Percentiles rank a stretch among this genome's conserved stretches.
phyloP scores from a whole-genome alignment of 30 jellyfish, hydroid and myxozoan species.

The Morbakka virulenta region DNA sequence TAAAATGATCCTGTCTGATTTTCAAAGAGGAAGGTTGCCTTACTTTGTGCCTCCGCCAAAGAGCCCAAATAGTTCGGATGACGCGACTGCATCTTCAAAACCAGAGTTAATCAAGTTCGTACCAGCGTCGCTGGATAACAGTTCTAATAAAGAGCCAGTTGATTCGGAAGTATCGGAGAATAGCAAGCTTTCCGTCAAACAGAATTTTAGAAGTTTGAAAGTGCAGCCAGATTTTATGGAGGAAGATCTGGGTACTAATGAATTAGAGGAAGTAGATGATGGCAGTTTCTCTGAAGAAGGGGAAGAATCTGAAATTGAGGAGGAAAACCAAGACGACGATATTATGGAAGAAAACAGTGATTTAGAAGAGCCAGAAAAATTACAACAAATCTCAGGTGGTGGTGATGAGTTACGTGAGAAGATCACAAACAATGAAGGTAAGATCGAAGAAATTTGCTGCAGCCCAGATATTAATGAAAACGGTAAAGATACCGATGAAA shows the following conservation, averaged over 20 bases:
- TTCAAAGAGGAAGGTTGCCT: conserved; percentile 97
- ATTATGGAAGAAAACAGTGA: background rate
- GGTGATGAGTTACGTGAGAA: background rate
- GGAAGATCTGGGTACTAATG: conserved; percentile 2
- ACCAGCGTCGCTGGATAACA: conserved; percentile 16
- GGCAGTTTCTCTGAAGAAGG: background rate
- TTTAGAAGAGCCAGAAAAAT: background rate
- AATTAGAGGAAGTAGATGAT: conserved; percentile 18
- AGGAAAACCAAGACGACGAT: background rate
- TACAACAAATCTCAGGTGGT: background rate
- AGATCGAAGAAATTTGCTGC: background rate
- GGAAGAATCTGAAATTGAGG: conserved; percentile 27
- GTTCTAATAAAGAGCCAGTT: background rate
- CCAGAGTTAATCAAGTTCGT: conserved; percentile 38
- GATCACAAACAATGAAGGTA: background rate
- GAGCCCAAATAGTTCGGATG: conserved; percentile 4
- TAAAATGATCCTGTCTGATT: conserved; percentile 85
- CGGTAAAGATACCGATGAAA: too few relatives aligned
- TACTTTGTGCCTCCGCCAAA: conserved; percentile 98
- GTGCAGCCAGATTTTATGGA: conserved; percentile 63
- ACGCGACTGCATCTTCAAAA: background rate
- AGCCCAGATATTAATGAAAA: too few relatives aligned
- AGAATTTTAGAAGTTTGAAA: conserved; percentile 33
- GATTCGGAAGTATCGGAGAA: background rate
- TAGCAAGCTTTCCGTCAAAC: conserved; percentile 35